Percentiles rank a stretch among this genome's conserved stretches.
Evolutionary conservation across 2,888 invertebrate genomes (phyloP).

Genomic region (Fragum fragum): DNA sequence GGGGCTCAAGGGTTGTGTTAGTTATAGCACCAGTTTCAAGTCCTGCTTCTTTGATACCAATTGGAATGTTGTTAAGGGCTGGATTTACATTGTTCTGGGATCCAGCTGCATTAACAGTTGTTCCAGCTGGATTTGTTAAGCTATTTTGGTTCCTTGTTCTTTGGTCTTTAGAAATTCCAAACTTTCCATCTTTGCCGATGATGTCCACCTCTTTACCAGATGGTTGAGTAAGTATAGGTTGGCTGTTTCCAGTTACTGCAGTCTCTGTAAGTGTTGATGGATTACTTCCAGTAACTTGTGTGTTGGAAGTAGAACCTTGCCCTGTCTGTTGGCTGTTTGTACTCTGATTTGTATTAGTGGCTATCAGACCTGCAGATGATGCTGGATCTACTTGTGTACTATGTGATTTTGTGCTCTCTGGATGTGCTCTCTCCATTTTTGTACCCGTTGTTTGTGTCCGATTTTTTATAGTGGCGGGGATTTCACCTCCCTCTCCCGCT

Average conservation of each 20-base stretch:
- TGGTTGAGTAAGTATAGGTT: constrained; percentile 1
- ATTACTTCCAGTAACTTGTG: background rate
- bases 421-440: background rate
- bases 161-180: constrained; percentile 51
- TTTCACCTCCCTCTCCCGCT: background rate
- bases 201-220: constrained; percentile 40
- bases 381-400: background rate
- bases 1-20: constrained; percentile 14
- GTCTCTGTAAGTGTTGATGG: background rate
- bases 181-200: constrained; percentile 47
- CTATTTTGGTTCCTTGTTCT: constrained; percentile 2
- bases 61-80: constrained; percentile 26
- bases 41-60: constrained; percentile 52
- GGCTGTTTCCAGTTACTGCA: background rate
- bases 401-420: background rate
- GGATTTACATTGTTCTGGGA: background rate
- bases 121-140: background rate
- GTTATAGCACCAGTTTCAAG: constrained; percentile 38
- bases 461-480: background rate
- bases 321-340: background rate
- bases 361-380: constrained; percentile 11
- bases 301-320: background rate
- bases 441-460: constrained; percentile 1
- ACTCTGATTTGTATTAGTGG: background rate
- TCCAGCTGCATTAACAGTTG: background rate